Percentiles rank a stretch among this genome's conserved stretches.
Evolutionary conservation across 1,140 invertebrate species (phyloP).

Genomic region (Polypedilum pembai): DNA sequence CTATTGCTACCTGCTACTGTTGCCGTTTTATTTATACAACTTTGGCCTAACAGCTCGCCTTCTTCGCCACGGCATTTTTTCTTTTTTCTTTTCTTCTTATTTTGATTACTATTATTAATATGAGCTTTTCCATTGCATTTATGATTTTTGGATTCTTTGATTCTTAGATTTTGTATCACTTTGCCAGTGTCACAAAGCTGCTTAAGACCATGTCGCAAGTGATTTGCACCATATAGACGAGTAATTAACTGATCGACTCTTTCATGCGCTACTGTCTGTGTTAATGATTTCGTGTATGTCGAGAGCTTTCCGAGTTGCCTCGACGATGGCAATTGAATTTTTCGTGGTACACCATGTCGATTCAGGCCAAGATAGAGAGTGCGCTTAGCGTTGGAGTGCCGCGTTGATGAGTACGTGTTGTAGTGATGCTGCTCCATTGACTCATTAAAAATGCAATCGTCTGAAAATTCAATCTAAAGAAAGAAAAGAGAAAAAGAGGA

Average conservation of each 20-base stretch:
- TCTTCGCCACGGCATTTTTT: constrained; percentile 1
- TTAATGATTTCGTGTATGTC: constrained; percentile 60
- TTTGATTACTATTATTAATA: not conserved
- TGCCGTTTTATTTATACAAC: not conserved
- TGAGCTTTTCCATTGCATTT: constrained; percentile 33
- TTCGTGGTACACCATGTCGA: constrained; percentile 57
- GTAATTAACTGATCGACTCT: constrained; percentile 45
- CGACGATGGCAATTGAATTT: constrained; percentile 57
- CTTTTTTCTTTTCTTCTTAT: constrained; percentile 1
- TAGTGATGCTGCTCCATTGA: constrained; percentile 74
- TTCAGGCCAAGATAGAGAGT: constrained; percentile 70
- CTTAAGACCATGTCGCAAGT: constrained; percentile 42
- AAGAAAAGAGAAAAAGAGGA: constrained; percentile 38
- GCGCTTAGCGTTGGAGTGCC: constrained; percentile 60
- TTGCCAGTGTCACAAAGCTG: constrained; percentile 45
- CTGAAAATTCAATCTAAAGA: constrained; percentile 71
- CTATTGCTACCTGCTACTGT: constrained; percentile 1
- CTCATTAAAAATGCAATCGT: constrained; percentile 80
- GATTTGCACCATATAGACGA: constrained; percentile 42
- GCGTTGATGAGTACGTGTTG: constrained; percentile 72
- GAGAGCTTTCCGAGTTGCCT: constrained; percentile 63
- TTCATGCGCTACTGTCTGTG: constrained; percentile 53
- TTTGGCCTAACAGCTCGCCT: not conserved
- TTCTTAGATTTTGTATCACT: constrained; percentile 40
- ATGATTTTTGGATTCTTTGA: constrained; percentile 37